These are phyloP conservation scores for Drosophila guanche DNA, from an alignment of 1,140 invertebrate species.

Conservation along the genomic window DNA sequence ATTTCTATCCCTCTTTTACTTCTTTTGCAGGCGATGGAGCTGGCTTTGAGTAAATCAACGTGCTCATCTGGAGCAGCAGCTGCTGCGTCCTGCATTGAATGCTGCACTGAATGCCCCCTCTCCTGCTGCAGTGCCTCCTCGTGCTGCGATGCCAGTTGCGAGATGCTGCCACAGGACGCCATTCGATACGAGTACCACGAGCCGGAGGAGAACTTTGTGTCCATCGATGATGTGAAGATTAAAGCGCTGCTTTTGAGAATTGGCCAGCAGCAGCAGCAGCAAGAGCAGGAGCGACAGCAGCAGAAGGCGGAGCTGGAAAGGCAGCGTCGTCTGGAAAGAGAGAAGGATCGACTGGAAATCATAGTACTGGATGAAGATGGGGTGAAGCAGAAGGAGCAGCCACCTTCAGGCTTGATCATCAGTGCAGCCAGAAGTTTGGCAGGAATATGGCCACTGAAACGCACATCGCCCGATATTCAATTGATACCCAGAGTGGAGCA, in stretches of 20 bases:
- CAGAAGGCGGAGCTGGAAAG: slow-evolving; percentile 25
- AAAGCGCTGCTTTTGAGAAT: slow-evolving; percentile 65
- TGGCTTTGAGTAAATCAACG: slow-evolving; percentile 31
- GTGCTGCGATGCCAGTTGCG: slow-evolving; percentile 60
- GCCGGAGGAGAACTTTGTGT: slow-evolving; percentile 79
- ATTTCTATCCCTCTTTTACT: neutral
- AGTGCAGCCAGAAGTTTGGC: slow-evolving; percentile 52
- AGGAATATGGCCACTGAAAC: slow-evolving; percentile 19
- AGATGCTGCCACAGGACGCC: slow-evolving; percentile 42
- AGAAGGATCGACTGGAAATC: slow-evolving; percentile 36
- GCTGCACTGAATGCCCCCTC: slow-evolving; percentile 54
- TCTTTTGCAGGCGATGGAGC: slow-evolving; percentile 47
- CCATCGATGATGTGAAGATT: slow-evolving; percentile 78
- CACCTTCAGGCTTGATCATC: slow-evolving; percentile 36
- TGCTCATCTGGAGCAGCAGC: neutral
- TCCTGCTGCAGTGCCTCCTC: slow-evolving; percentile 43
- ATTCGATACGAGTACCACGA: slow-evolving; percentile 70
- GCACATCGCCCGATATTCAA: slow-evolving; percentile 58
- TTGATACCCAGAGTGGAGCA: slow-evolving; percentile 41
- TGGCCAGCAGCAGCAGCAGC: slow-evolving; percentile 65
- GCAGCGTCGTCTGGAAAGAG: slow-evolving; percentile 3
- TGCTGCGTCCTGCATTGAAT: slow-evolving; percentile 52
- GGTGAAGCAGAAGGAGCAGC: slow-evolving; percentile 7
- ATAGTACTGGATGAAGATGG: slow-evolving; percentile 75
- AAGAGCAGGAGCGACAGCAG: slow-evolving; percentile 13